These are phyloP conservation scores for Tethya wilhelma DNA, from an alignment of 37 sponge, comb jelly and placozoan genomes.

Conservation along the genomic window DNA sequence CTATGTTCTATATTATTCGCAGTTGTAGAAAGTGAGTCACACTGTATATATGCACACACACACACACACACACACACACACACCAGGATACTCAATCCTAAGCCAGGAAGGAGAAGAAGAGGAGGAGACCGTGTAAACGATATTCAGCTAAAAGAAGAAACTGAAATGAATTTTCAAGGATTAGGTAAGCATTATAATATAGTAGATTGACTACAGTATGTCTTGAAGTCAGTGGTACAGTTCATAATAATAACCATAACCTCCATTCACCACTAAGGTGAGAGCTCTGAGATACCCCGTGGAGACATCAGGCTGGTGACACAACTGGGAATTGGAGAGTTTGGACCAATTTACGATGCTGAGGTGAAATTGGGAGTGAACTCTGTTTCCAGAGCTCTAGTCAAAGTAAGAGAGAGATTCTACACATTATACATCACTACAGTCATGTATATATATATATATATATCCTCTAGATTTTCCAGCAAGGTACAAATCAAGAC, in stretches of 20 bases:
- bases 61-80: conserved; percentile 7
- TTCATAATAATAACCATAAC: too few relatives aligned
- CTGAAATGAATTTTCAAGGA: too few relatives aligned
- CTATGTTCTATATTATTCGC: too few relatives aligned
- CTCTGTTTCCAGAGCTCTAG: conserved; percentile 54
- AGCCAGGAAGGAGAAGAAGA: too few relatives aligned
- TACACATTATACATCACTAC: background rate
- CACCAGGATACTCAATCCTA: background rate
- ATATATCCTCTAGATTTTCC: conserved; percentile 31
- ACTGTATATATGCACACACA: too few relatives aligned
- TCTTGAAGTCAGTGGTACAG: too few relatives aligned
- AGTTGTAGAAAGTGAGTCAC: too few relatives aligned
- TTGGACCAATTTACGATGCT: conserved; percentile 85
- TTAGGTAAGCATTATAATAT: too few relatives aligned
- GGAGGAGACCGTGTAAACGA: too few relatives aligned
- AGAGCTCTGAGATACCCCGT: conserved; percentile 39
- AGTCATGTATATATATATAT: background rate
- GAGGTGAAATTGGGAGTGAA: conserved; percentile 59
- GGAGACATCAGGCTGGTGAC: conserved; percentile 38
- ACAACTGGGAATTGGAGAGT: conserved; percentile 81
- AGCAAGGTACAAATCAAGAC: conserved; percentile 57
- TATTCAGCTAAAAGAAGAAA: too few relatives aligned
- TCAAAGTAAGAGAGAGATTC: conserved; percentile 56
- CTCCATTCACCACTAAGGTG: too few relatives aligned
- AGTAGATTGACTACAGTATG: too few relatives aligned